Evolutionary conservation across 2,797 vertebrate genomes (phyloP), one percentile per base, ranked within the genome.

Genomic region (Malurus leucopterus): DNA sequence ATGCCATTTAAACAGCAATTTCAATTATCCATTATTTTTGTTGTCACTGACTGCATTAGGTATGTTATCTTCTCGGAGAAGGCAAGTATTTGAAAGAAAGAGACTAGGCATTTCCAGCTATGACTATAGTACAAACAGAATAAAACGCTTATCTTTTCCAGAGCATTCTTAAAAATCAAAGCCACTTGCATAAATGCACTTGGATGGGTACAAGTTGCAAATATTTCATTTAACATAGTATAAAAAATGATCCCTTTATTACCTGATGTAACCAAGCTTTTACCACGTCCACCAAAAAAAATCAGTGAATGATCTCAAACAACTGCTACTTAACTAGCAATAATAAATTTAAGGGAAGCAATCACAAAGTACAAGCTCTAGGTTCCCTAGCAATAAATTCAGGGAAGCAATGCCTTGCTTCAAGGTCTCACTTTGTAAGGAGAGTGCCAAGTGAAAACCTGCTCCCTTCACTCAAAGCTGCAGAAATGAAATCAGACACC

Each of bases 391-490:
- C 49, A 82, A 79, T 55, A 86, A n/a, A 51, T 51, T 82, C 15
- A 72, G 34, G 23, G 13, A 16, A 87, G 23, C 50, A 94, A 82
- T 2, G 21, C 20, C 43, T 49, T 89, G 70, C 44, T 78, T 55
- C 71, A 83, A 93, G 50, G 70, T 71, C 59, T 88, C 22, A 4
- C 57, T 91, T 58, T 54, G 47, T 30, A 89, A 47, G 82, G 59
- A 77, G 36, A 36, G 77, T 96, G 64, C 63, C 61, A 84, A 92
- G 34, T 68, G 51, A 88, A 94, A 95, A 98, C 95, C 97, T 98
- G 97, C 92, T 97, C 91, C 96, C 91, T 97, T 97, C 96, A 93
- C 73, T 98, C 97, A 97, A 11, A 75, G 78, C 61, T 92, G 93
- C 93, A 95, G 95, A 68, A 94, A 85, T 95, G 95, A 98, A 96